Conservation (phyloP, 2,888 invertebrate species). For the Ypsolopha scabrella region DNA sequence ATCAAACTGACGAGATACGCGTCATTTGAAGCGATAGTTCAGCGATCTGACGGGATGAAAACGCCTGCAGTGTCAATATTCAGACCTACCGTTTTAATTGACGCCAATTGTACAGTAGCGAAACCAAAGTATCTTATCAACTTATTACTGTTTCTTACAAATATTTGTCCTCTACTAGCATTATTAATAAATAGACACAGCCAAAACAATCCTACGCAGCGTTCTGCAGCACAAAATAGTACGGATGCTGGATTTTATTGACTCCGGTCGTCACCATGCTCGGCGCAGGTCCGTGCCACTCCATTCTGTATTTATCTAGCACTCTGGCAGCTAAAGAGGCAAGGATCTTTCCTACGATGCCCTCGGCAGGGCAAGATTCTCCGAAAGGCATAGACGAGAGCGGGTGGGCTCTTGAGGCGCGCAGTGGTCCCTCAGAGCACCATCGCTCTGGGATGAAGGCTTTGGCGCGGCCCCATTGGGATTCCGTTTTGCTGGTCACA, state of each 20-base stretch:
- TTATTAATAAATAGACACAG: neutral
- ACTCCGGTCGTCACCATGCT: constrained; percentile 38
- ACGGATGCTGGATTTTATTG: constrained; percentile 48
- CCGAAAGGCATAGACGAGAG: constrained; percentile 48
- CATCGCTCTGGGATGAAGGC: constrained; percentile 57
- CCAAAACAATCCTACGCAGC: constrained; percentile 24
- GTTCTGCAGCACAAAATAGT: constrained; percentile 53
- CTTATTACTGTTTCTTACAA: no score
- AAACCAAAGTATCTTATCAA: no score
- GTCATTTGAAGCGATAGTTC: no score
- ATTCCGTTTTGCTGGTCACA: constrained; percentile 45
- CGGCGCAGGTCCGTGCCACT: constrained; percentile 54
- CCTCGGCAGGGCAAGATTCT: constrained; percentile 44
- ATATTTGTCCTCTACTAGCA: no score
- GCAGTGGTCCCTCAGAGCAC: constrained; percentile 42
- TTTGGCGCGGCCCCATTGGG: constrained; percentile 47
- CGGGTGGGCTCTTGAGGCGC: constrained; percentile 43
- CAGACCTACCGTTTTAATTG: no score
- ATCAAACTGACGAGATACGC: no score
- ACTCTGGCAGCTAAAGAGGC: constrained; percentile 34
- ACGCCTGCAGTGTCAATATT: no score
- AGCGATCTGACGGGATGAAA: no score
- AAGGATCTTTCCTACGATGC: constrained; percentile 38
- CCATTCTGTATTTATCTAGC: constrained; percentile 47
- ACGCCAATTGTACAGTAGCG: no score